Conservation (phyloP, 2,888 invertebrate species). For the Gandaritis pyraliata region DNA sequence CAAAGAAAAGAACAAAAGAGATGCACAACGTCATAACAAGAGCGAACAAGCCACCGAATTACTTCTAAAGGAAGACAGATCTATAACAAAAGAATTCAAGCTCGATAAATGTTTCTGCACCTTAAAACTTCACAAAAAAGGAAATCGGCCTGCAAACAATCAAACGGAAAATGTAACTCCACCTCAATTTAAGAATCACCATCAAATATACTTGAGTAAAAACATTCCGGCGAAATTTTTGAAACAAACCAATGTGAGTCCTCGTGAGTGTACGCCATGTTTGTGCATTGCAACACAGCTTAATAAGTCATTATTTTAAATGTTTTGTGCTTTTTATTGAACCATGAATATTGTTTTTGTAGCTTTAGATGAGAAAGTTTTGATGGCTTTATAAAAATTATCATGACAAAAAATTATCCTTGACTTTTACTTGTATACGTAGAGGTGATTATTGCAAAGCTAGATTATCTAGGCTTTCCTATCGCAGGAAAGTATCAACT, state of each 20-base stretch:
- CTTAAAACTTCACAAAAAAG: conserved; percentile 20
- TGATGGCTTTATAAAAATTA: conserved; percentile 1
- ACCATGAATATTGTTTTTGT: conserved; percentile 3
- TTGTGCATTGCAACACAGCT: conserved; percentile 9
- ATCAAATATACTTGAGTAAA: conserved; percentile 2
- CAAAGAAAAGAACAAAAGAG: conserved; percentile 4
- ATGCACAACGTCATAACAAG: neutral
- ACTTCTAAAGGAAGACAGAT: conserved; percentile 7
- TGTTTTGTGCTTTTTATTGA: conserved; percentile 9
- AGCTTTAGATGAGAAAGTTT: neutral
- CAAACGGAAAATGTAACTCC: neutral
- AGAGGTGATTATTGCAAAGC: too few relatives aligned
- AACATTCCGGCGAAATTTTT: neutral
- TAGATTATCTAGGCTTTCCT: neutral
- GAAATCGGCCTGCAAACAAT: neutral
- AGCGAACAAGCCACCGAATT: neutral
- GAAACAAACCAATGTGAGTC: conserved; percentile 9
- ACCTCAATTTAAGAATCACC: neutral
- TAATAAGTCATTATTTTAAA: neutral
- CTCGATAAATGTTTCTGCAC: conserved; percentile 23
- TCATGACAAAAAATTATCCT: neutral
- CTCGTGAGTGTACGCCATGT: conserved; percentile 19
- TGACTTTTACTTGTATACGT: neutral
- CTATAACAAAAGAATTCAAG: conserved; percentile 1
- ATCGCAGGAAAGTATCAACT: neutral